Evolutionary conservation across 2,113 vertebrate genomes (phyloP).

Genomic region (Strigops habroptila): DNA sequence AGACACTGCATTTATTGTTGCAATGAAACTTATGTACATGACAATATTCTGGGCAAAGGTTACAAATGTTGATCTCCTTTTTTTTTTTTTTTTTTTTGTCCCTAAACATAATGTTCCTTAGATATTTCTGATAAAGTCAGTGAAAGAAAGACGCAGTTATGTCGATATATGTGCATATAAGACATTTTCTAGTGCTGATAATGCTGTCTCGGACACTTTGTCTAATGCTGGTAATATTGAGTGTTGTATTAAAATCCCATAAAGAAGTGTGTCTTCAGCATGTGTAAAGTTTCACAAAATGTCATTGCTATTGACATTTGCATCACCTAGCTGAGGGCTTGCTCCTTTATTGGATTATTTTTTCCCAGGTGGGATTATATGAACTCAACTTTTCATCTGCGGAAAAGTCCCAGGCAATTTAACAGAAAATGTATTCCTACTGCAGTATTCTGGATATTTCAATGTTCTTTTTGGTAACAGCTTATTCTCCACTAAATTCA

Average conservation of each 20-base stretch:
- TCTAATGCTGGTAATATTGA: slow-evolving; percentile 19
- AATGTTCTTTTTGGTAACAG: not conserved
- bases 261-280: not conserved
- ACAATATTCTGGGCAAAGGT: not conserved
- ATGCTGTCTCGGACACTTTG: slow-evolving; percentile 9
- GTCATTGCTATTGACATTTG: slow-evolving; percentile 24
- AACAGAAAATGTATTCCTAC: not conserved
- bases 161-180: not conserved
- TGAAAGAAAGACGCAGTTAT: not conserved
- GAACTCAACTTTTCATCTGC: slow-evolving; percentile 1
- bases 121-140: not conserved
- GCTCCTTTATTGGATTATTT: slow-evolving; percentile 34
- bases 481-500: not conserved
- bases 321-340: not conserved
- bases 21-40: not conserved
- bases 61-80: not conserved
- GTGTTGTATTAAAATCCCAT: not conserved
- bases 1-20: not conserved
- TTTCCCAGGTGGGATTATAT: slow-evolving; percentile 5
- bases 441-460: not conserved
- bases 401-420: not conserved
- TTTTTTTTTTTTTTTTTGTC: not conserved
- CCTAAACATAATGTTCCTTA: accelerated
- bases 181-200: slow-evolving; percentile 15
- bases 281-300: slow-evolving; percentile 35